Evolutionary conservation across 2,888 invertebrate genomes (phyloP).

Genomic region (Eurytoma californica): DNA sequence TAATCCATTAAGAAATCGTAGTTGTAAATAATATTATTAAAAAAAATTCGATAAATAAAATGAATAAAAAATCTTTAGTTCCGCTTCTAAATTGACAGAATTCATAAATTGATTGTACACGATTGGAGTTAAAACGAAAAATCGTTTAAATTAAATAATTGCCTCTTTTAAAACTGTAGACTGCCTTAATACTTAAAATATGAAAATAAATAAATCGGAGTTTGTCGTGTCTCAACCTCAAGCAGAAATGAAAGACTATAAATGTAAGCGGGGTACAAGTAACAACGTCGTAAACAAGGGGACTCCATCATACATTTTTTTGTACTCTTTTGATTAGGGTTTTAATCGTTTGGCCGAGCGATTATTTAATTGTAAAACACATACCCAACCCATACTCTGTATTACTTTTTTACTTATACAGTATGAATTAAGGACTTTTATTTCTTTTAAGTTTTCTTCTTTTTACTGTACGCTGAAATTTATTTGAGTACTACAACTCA

Average conservation of each 20-base stretch:
- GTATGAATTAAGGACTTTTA: constrained; percentile 50
- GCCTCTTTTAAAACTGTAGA: no score
- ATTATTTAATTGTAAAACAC: constrained; percentile 58
- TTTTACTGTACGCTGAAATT: constrained; percentile 27
- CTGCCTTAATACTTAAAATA: no score
- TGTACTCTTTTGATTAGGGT: constrained; percentile 74
- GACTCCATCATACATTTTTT: constrained; percentile 64
- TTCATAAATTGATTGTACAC: no score
- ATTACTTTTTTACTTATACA: constrained; percentile 57
- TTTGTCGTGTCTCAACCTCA: constrained; percentile 43
- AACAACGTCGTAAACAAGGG: constrained; percentile 58
- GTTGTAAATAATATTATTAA: no score
- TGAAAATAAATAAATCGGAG: no score
- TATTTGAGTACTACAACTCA: constrained; percentile 37
- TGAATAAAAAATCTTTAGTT: neutral
- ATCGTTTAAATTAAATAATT: no score
- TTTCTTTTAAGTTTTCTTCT: constrained; percentile 17
- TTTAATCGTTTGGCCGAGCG: constrained; percentile 67
- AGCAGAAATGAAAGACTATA: constrained; percentile 47
- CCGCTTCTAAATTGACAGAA: no score
- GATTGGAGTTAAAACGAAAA: no score
- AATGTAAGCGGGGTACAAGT: constrained; percentile 48
- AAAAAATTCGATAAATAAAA: no score
- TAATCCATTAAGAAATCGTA: no score
- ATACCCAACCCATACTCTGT: constrained; percentile 45